Base-by-base conservation (phyloP, 2,113 vertebrate genomes). In the Pelodiscus sinensis region DNA sequence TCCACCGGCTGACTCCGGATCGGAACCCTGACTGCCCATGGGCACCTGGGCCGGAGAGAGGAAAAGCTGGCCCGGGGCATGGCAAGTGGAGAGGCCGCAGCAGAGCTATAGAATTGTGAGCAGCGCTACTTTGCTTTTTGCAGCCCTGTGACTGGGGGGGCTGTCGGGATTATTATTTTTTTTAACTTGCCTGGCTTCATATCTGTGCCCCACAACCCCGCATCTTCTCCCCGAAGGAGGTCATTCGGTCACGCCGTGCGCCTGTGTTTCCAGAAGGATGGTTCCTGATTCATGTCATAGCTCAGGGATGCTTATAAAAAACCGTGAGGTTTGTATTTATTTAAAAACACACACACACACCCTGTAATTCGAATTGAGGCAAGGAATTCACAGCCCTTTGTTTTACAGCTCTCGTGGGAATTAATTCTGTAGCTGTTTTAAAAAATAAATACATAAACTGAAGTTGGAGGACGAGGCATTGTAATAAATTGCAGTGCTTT, bases 401-500 rank as follows among this genome's bases (percentile, higher is more conserved):
- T 15, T 50, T 77, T 50, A 12, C 35, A 25, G 35, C 71, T 31
- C 3, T 0, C 62, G 14, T n/a, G 80, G 22, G 65, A 38, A 22
- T 75, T 51, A 35, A 88, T 82, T 92, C 71, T 38, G 82, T 71
- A 55, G n/a, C 13, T 77, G 21, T 77, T 35, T 71, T 54, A 87
- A 62, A 88, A 82, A 84, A 90, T 51, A 84, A 82, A 35, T 9
- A 68, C 3, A 10, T 50, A 54, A 91, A 10, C 50, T 8, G 88
- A 21, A 62, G 71, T 5, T 50, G n/a, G 88, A 92, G 90, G 44
- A 55, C 51, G 78, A 86, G 88, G 88, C 62, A 8, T 56, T 91
- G 85, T 81, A 71, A 65, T 83, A 93, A 93, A 27, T 52, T 29
- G 87, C 68, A 4, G 78, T 3, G 94, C 60, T 91, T 92, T 82